Evolutionary conservation across 2,113 vertebrate species (phyloP).

Genomic region (Corvus moneduloides): DNA sequence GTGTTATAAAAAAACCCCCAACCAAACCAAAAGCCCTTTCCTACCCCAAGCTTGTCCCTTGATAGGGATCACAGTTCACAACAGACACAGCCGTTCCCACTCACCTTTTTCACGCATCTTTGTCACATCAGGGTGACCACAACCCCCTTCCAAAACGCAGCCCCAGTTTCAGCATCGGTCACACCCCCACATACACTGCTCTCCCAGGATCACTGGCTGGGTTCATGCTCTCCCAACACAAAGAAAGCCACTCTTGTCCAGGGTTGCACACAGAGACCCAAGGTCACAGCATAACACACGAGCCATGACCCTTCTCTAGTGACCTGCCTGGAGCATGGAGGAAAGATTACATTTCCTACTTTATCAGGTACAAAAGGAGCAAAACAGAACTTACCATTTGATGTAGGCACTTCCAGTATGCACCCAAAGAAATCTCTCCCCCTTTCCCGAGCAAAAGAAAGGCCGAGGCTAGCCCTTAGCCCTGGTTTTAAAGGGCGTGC

Average conservation of each 20-base stretch:
- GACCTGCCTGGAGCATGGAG: fast-evolving
- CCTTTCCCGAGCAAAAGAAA: not conserved
- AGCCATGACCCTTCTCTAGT: not conserved
- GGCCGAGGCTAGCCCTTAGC: fast-evolving
- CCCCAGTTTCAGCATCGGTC: not conserved
- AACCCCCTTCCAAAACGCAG: not conserved
- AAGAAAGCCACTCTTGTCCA: not conserved
- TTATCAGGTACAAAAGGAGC: not conserved
- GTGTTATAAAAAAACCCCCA: not conserved
- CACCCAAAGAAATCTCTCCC: not conserved
- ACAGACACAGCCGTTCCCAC: not conserved
- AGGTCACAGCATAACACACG: fast-evolving
- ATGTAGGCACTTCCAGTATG: fast-evolving
- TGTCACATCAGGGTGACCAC: not conserved
- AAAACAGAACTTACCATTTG: not conserved
- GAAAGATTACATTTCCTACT: not conserved
- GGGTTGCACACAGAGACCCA: not conserved
- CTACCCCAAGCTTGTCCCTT: not conserved
- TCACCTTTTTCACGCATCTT: fast-evolving
- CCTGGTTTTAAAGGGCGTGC: not conserved
- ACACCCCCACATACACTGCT: fast-evolving
- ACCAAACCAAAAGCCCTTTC: not conserved
- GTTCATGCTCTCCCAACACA: not conserved
- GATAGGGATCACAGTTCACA: not conserved
- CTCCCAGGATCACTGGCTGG: not conserved